phyloP scores from a whole-genome alignment of 1,140 invertebrate species.

The Neelides sp. region DNA sequence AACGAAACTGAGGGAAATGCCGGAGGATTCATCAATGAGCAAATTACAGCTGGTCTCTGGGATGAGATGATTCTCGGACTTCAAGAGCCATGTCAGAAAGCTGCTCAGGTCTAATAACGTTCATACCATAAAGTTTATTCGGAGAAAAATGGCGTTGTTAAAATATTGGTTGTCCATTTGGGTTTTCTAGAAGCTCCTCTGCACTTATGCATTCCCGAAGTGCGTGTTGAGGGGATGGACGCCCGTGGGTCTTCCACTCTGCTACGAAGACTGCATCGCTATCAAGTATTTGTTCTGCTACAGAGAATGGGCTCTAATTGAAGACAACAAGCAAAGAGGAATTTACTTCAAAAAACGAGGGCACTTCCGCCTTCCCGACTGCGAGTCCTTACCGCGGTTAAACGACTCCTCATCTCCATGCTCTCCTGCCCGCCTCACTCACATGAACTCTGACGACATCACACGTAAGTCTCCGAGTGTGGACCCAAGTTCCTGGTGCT shows the following conservation, averaged over 20 bases:
- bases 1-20: constrained; percentile 51
- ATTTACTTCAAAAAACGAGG: constrained; percentile 65
- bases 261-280: constrained; percentile 84
- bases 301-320: constrained; percentile 78
- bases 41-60: constrained; percentile 67
- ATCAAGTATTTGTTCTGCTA: constrained; percentile 81
- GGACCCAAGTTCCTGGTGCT: too few relatives aligned
- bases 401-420: constrained; percentile 43
- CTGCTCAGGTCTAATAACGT: constrained; percentile 79
- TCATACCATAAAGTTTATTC: background rate
- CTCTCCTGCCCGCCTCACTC: constrained; percentile 67
- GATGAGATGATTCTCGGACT: constrained; percentile 66
- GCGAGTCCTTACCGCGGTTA: constrained; percentile 62
- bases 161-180: constrained; percentile 1
- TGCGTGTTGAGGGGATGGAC: constrained; percentile 49
- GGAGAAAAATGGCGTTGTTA: background rate
- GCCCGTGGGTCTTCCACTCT: constrained; percentile 52
- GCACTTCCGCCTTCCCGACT: constrained; percentile 76
- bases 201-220: constrained; percentile 80
- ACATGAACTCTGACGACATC: constrained; percentile 58
- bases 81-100: constrained; percentile 64
- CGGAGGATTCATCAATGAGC: constrained; percentile 66
- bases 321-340: constrained; percentile 68
- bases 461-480: constrained; percentile 62
- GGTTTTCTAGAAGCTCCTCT: constrained; percentile 66